Base-by-base conservation (phyloP, 2,888 invertebrate species). In the Nasonia oneida region DNA sequence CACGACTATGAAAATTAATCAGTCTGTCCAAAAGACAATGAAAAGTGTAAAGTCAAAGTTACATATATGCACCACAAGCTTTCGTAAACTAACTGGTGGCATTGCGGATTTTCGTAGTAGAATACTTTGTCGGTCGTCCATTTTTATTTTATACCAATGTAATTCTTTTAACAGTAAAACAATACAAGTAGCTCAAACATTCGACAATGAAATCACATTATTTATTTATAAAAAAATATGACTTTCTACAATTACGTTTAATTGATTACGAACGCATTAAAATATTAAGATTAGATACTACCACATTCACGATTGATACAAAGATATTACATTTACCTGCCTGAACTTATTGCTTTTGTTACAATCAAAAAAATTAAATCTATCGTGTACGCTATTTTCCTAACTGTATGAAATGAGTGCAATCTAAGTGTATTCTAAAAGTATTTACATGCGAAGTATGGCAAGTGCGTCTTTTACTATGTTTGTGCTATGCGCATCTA, bases 401-500 rank as follows among this genome's bases (percentile, higher is more conserved):
- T 53, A 53, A 53, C 10, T 2, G 53, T 53, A 42, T 6, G 6
- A 42, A 47, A 47, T 53, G n/a, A 57, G n/a, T 57, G n/a, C 18
- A 57, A n/a, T 12, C 12, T 1, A 12, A 47, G n/a, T n/a, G 15
- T 57, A 15, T 57, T 57, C 5, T 57, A n/a, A 6, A 57, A 57
- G 4, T 57, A 15, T 57, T 18, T 57, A 57, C 5, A 15, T n/a
- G n/a, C 18, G 57, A 15, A 57, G 1, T 23, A 23, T 67, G 23
- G 18, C 67, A 67, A 33, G 33, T 67, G 33, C 33, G 33, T 67
- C 67, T n/a, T 12, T 47, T 47, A n/a, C 6, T 0, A 57, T 57
- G 57, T 57, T 33, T 33, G 14, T 67, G 23, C 14, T 67, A 33
- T 67, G 23, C 15, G 10, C 37, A 87, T 86, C 87, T 89, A 89